phyloP scores from a whole-genome alignment of 2,888 invertebrate species.

The Drosophila buzzatii region DNA sequence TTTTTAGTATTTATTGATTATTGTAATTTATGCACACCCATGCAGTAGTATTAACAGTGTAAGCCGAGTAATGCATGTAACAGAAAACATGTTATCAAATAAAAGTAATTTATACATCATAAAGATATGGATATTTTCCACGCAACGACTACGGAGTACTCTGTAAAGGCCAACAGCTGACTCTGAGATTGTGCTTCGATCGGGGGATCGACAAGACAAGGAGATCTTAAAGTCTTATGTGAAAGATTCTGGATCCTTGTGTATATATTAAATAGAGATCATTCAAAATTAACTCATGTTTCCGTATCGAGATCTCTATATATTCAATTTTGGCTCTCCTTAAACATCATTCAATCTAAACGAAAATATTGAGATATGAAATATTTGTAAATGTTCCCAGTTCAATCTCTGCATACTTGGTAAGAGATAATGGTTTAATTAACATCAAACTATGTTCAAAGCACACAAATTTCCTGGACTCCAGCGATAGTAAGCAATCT shows the following conservation, averaged over 20 bases:
- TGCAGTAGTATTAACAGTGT: slow-evolving; percentile 12
- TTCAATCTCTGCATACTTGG: too few species aligned
- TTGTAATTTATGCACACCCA: slow-evolving; percentile 19
- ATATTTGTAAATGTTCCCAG: too few species aligned
- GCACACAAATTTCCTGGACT: neutral
- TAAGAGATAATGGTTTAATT: neutral
- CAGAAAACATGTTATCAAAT: neutral
- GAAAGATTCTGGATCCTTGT: neutral
- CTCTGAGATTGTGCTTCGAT: neutral
- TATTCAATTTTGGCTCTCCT: neutral
- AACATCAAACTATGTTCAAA: neutral
- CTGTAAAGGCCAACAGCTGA: neutral
- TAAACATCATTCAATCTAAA: neutral
- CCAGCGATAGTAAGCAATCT: neutral
- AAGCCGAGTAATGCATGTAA: neutral
- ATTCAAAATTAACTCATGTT: neutral
- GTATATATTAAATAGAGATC: neutral
- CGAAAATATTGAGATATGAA: neutral
- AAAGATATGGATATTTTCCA: neutral
- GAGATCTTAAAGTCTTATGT: neutral
- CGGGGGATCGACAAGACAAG: neutral
- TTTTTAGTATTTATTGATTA: slow-evolving; percentile 30
- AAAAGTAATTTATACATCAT: slow-evolving; percentile 5
- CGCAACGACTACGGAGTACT: neutral
- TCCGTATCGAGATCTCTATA: neutral